Percentiles rank a stretch among this genome's conserved stretches.
Evolutionary conservation across 2,888 invertebrate species (phyloP).

Genomic region (Strigamia maritima): DNA sequence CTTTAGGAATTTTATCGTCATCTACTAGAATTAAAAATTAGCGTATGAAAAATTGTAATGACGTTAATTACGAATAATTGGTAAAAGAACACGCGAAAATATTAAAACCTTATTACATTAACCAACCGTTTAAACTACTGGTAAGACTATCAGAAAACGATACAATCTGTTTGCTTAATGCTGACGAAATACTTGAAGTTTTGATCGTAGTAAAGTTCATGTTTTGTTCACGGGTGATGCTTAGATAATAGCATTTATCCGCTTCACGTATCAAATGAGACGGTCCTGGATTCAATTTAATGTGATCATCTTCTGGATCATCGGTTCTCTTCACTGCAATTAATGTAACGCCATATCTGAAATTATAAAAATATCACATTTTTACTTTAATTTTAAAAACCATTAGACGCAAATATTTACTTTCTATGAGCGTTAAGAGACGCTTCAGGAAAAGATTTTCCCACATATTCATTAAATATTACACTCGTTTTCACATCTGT

Average conservation of each 20-base stretch:
- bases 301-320: slow-evolving; percentile 48
- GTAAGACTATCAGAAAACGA: neutral
- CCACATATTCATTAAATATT: slow-evolving; percentile 57
- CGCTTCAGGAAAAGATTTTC: slow-evolving; percentile 56
- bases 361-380: no score
- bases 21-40: neutral
- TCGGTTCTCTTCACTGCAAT: slow-evolving; percentile 52
- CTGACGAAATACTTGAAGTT: slow-evolving; percentile 9
- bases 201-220: slow-evolving; percentile 48
- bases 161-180: slow-evolving; percentile 9
- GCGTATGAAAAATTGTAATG: no score
- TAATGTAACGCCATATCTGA: slow-evolving; percentile 56
- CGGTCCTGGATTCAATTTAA: slow-evolving; percentile 56
- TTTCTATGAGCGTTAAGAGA: slow-evolving; percentile 57
- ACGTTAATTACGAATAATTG: no score
- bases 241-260: slow-evolving; percentile 55
- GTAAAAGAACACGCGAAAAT: no score
- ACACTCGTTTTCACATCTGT: slow-evolving; percentile 53
- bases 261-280: slow-evolving; percentile 54
- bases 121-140: neutral
- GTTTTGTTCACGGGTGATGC: slow-evolving; percentile 55
- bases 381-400: no score
- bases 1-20: slow-evolving; percentile 32
- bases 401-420: no score
- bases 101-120: neutral